Conservation (phyloP, 2,113 vertebrate species). For the Egretta garzetta region DNA sequence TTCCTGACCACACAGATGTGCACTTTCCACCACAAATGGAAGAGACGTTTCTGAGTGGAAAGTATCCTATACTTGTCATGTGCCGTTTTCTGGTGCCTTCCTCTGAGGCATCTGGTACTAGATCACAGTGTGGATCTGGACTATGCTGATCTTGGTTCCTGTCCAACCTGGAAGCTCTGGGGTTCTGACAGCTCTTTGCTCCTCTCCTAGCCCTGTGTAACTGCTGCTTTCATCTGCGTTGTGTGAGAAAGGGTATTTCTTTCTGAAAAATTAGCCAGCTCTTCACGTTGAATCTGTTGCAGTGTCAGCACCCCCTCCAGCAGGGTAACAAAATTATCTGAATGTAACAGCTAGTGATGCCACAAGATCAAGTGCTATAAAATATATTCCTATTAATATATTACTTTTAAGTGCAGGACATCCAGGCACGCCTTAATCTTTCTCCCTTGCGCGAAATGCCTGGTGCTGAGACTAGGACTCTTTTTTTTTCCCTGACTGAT, state of each 20-base stretch:
- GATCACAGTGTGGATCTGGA: neutral
- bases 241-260: neutral
- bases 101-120: neutral
- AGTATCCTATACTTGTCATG: neutral
- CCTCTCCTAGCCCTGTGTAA: neutral
- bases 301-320: constrained; percentile 38
- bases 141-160: neutral
- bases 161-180: neutral
- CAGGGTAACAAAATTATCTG: constrained; percentile 38
- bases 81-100: neutral
- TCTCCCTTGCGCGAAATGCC: neutral
- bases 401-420: constrained; percentile 50
- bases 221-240: neutral
- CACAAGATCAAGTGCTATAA: constrained; percentile 20
- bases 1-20: neutral
- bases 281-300: neutral
- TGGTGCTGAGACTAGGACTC: neutral
- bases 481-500: neutral
- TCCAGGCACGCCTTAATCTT: neutral
- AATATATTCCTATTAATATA: neutral
- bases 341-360: constrained; percentile 4
- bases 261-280: constrained; percentile 49
- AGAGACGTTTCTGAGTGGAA: neutral
- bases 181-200: neutral
- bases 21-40: neutral